Base-by-base conservation (phyloP, 2,797 vertebrate species). In the Sebastes itinus region DNA sequence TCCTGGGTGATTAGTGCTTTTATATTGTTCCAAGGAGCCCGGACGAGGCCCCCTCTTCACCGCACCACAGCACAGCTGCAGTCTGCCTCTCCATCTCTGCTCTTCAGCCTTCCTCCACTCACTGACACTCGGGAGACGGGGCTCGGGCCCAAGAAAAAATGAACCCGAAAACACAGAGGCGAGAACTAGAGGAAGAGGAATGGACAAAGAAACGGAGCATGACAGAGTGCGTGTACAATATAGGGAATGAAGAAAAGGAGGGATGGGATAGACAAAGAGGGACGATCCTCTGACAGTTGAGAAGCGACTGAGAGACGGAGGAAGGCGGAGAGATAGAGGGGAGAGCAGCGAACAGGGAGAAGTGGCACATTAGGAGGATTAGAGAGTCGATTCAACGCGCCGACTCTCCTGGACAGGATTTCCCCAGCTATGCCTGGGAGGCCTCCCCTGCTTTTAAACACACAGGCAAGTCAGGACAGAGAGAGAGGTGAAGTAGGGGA, bases 1-100 rank as follows among this genome's bases (percentile, higher is more conserved):
- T 94, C 94, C 92, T 89, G 89, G 90, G 89, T 94, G 91, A 94
- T 95, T 94, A 93, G 90, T 92, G 90, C 93, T 91, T 93, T 89
- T 90, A 93, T 93, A 93, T 94, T 93, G 94, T 94, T 94, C 91
- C 91, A 93, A 93, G 93, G 89, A 94, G 93, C 83, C 90, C 79
- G 88, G 90, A 86, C 89, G 75, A 93, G 92, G 92, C 88, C 91
- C 91, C 92, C 90, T 92, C 91, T 94, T 92, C 88, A 86, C 86
- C 81, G 85, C 89, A 86, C 56, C 88, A 72, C 85, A 33, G 88
- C 91, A 93, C 93, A 93, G 93, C 93, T 94, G 93, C 92, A 94
- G 92, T 92, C 90, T 88, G 89, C 92, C 93, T 93, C 91, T 86
- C 81, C 87, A 92, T 91, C 86, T 78, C 83, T 80, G 72, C 83